Percentiles rank a stretch among this genome's conserved stretches.
phyloP scores from a whole-genome alignment of 2,797 vertebrate genomes.

The Podargus strigoides region DNA sequence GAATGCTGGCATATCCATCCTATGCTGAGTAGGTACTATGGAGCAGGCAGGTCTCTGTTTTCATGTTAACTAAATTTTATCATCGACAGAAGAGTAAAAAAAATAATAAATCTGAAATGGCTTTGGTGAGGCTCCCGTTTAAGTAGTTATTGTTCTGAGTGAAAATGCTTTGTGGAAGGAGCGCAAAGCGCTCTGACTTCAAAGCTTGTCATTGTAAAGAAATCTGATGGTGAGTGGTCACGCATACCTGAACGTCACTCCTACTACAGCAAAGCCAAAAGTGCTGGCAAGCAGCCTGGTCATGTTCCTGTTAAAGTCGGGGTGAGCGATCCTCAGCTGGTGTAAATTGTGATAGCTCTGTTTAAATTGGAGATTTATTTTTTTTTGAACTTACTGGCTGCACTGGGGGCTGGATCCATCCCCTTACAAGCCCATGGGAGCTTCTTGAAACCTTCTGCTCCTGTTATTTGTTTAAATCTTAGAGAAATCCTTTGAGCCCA shows the following conservation, averaged over 20 bases:
- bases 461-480: constrained; percentile 30
- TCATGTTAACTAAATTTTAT: background rate
- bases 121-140: background rate
- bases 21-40: background rate
- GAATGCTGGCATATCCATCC: background rate
- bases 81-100: background rate
- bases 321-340: constrained; percentile 19
- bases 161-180: constrained; percentile 49
- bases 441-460: constrained; percentile 5
- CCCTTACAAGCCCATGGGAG: background rate
- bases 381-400: background rate
- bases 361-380: background rate
- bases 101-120: background rate
- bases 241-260: constrained; percentile 56
- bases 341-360: background rate
- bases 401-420: background rate
- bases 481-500: background rate
- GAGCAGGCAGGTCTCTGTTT: background rate
- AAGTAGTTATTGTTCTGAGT: constrained; percentile 55
- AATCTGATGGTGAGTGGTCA: constrained; percentile 57
- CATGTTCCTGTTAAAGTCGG: background rate
- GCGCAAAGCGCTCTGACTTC: constrained; percentile 54
- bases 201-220: constrained; percentile 54
- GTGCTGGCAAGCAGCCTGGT: constrained; percentile 32
- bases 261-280: constrained; percentile 31